These are phyloP conservation scores for Argyrosomus japonicus DNA, from an alignment of 2,113 vertebrate genomes.

Conservation along the genomic window DNA sequence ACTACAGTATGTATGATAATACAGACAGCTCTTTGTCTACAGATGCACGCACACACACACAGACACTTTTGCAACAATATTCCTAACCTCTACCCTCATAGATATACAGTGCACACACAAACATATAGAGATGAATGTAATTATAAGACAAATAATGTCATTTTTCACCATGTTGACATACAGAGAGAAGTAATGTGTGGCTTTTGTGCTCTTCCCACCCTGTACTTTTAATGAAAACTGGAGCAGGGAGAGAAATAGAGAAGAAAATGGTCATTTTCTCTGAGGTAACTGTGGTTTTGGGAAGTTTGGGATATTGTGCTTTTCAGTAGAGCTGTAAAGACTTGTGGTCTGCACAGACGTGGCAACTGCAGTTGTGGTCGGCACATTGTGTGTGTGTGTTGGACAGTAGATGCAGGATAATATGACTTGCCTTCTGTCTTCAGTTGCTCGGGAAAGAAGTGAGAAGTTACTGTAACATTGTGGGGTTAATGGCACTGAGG, in stretches of 20 bases:
- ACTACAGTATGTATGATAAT: slow-evolving; percentile 58
- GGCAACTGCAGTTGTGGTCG: slow-evolving; percentile 63
- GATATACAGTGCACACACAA: slow-evolving; percentile 20
- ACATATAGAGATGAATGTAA: slow-evolving; percentile 14
- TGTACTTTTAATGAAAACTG: slow-evolving; percentile 23
- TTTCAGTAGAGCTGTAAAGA: slow-evolving; percentile 54
- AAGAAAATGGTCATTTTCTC: slow-evolving; percentile 48
- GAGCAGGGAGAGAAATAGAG: neutral
- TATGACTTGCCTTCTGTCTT: slow-evolving; percentile 42
- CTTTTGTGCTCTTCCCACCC: slow-evolving; percentile 21
- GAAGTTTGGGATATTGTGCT: slow-evolving; percentile 47
- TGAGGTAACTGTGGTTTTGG: slow-evolving; percentile 52
- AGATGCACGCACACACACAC: slow-evolving; percentile 29
- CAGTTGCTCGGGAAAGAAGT: slow-evolving; percentile 29
- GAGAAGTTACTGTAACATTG: slow-evolving; percentile 26
- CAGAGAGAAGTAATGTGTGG: slow-evolving; percentile 17
- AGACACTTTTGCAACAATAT: slow-evolving; percentile 2
- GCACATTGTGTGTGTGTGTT: slow-evolving; percentile 55
- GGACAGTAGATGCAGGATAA: slow-evolving; percentile 35
- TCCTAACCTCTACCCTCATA: slow-evolving; percentile 15
- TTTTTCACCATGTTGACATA: slow-evolving; percentile 36
- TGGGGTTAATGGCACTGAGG: slow-evolving; percentile 13
- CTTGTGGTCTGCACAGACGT: slow-evolving; percentile 64
- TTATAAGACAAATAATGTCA: slow-evolving; percentile 5
- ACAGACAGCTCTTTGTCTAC: slow-evolving; percentile 52